These are phyloP conservation scores for Entomobrya proxima DNA, from an alignment of 2,888 invertebrate species.

Conservation along the genomic window DNA sequence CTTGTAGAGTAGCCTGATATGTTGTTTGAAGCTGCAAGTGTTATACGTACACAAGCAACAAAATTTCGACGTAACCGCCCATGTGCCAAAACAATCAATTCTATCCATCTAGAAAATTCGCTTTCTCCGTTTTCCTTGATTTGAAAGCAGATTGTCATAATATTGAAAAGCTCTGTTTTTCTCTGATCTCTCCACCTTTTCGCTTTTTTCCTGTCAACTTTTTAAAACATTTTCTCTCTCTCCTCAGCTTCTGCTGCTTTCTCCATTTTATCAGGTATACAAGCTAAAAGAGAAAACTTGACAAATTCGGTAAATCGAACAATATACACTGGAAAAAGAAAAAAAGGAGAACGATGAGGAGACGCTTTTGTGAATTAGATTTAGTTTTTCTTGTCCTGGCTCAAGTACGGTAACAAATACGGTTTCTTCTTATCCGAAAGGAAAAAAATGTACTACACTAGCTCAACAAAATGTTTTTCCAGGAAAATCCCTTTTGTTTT, in stretches of 20 bases:
- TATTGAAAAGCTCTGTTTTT: conserved; percentile 30
- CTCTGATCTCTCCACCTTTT: conserved; percentile 14
- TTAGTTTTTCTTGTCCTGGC: too few species aligned
- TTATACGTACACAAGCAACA: background rate
- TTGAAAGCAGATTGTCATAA: conserved; percentile 37
- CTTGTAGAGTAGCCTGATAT: too few species aligned
- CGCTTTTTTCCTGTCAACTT: conserved; percentile 25
- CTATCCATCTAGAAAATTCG: conserved; percentile 10
- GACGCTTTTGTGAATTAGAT: too few species aligned
- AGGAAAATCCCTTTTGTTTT: background rate
- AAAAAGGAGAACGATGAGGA: too few species aligned
- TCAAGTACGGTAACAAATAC: too few species aligned
- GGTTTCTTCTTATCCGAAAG: too few species aligned
- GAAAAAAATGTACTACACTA: too few species aligned
- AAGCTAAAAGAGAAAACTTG: background rate
- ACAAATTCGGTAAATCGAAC: background rate
- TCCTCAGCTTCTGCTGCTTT: background rate
- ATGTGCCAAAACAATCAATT: conserved; percentile 24
- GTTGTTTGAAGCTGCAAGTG: too few species aligned
- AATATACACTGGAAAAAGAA: too few species aligned
- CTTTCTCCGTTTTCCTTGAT: background rate
- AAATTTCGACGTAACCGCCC: background rate
- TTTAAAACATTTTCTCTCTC: background rate
- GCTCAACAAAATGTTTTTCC: background rate
- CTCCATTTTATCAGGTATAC: background rate